Evolutionary conservation across 2,113 vertebrate species (phyloP), one percentile per base, ranked within the genome.

Genomic region (Danionella cerebrum): DNA sequence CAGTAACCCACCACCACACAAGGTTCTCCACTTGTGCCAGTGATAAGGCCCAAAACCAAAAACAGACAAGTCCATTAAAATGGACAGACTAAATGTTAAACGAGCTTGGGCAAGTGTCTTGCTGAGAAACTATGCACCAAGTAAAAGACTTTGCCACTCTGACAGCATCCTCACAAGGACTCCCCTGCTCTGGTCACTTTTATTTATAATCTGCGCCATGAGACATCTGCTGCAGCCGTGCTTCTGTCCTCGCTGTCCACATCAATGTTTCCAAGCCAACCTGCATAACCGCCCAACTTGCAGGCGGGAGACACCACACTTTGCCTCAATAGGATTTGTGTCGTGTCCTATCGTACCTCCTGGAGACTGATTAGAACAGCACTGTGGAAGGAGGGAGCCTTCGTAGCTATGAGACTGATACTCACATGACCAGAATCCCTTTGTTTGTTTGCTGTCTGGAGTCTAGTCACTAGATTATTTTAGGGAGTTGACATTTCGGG

Each of bases 151-250:
- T 29, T 44, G 51, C 33, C 41, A 55, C 52, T 84, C 78, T 85
- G 63, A 73, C 83, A 79, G 76, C 59, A 74, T 69, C 79, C 78
- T 72, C 73, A 66, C 45, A 19, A 59, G 25, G 16, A 65, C 74
- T 74, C 78, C 75, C 71, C 75, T 74, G 78, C 68, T 83, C 82
- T 81, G 74, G 55, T 82, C 76, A 77, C 78, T 80, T 88, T 86
- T 86, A 87, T 87, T 86, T 88, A 86, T 84, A 80, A 85, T 82
- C 73, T 68, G 69, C 77, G 84, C 86, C 84, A 86, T 65, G 25
- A 86, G 85, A 88, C 87, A 88, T 88, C 86, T 89, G 87, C 86
- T 88, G 81, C 80, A 80, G 83, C 79, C 76, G 63, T 68, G 79
- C 42, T 77, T 82, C 70, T 60, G 79, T 84, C 84, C 79, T 77